Evolutionary conservation across 2,888 invertebrate genomes (phyloP).

Genomic region (Tetragonula carbonaria): DNA sequence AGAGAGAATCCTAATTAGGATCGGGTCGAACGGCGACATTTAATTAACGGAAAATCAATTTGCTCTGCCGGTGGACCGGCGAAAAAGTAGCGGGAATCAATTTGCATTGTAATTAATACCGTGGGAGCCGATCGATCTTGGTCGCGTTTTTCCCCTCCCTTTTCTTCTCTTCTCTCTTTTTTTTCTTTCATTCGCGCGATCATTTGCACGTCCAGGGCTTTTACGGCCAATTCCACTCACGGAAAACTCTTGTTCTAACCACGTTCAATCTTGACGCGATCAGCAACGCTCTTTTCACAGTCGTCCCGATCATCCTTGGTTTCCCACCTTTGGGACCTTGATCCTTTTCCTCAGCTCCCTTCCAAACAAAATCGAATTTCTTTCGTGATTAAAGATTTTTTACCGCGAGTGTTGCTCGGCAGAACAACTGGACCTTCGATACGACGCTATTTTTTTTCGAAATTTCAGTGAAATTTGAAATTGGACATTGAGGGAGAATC

Average conservation of each 20-base stretch:
- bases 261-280: not conserved
- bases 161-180: not conserved
- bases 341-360: not conserved
- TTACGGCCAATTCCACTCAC: constrained; percentile 11
- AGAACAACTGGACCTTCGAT: too few relatives aligned
- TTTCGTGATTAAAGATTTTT: not conserved
- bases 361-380: not conserved
- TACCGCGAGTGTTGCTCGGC: not conserved
- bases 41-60: constrained; percentile 64
- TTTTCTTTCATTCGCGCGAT: constrained; percentile 4
- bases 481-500: not conserved
- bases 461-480: not conserved
- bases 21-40: constrained; percentile 55
- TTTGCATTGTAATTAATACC: constrained; percentile 61
- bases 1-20: constrained; percentile 60
- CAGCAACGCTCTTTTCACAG: not conserved
- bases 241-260: not conserved
- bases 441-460: not conserved
- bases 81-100: constrained; percentile 47
- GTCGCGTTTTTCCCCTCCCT: not conserved
- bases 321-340: not conserved
- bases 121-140: constrained; percentile 26
- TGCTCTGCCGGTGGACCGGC: not conserved
- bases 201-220: not conserved
- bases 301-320: not conserved